Percentiles rank a stretch among this genome's conserved stretches.
Conservation (phyloP, 2,888 invertebrate species). For the Diaphora mendica region DNA sequence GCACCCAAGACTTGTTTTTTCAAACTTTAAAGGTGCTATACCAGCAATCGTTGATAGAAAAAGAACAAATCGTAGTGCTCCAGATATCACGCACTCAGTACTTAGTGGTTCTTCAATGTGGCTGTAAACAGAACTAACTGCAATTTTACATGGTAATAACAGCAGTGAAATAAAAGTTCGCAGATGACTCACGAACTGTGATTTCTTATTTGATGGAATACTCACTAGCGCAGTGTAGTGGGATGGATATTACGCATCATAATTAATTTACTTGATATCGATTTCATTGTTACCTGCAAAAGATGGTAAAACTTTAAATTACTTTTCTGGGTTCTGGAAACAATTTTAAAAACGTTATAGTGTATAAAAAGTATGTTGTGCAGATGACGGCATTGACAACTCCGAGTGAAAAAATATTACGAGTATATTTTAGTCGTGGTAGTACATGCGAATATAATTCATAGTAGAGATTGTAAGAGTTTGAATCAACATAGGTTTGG, state of each 20-base stretch:
- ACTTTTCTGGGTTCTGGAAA: not conserved
- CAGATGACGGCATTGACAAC: no score
- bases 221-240: not conserved
- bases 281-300: not conserved
- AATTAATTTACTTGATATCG: not conserved
- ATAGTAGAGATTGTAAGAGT: no score
- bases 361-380: no score
- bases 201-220: not conserved
- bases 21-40: constrained; percentile 3
- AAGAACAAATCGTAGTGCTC: constrained; percentile 1
- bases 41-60: constrained; percentile 3
- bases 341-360: not conserved
- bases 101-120: not conserved
- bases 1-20: constrained; percentile 2
- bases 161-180: not conserved
- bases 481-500: no score
- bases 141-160: not conserved
- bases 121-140: not conserved
- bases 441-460: no score
- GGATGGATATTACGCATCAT: not conserved
- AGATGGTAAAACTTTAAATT: not conserved
- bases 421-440: no score
- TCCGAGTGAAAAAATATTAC: no score
- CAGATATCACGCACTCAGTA: not conserved
- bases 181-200: not conserved